Base-by-base conservation (phyloP, 1,140 invertebrate genomes). In the Hyles euphorbiae region DNA sequence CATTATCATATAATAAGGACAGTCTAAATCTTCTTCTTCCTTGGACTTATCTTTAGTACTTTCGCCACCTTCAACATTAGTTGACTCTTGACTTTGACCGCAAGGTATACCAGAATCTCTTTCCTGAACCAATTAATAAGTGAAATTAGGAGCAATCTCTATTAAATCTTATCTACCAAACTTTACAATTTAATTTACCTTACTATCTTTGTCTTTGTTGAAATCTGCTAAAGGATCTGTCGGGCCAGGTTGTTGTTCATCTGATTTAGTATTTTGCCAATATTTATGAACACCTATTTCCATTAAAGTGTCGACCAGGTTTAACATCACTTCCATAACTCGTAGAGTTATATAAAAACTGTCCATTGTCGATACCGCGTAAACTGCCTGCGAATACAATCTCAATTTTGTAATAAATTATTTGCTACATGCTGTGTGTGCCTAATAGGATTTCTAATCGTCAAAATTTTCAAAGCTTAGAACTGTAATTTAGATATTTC, bases 261-360 rank as follows among this genome's bases (percentile, higher is more conserved):
- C 70, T 34, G 66, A 53, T 55, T 64, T 59, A 53, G 81, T 72
- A 7, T 78, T 77, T 59, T 91, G 83, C 72, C 90, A 91, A 72
- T 90, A 90, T 68, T 94, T 94, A 55, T 96, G 88, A 5, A 98
- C 93, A 3, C 96, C 96, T 85, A 98, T 93, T 67, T 98, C 96
- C 77, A 98, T 92, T 0, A 99, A 80, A 0, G 97, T 91, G 75
- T 98, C 97, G 2, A 98, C 91, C 36, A 99, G 90, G 76, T 98
- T 98, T 0, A 99, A 83, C 61, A 98, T 94, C 3, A 95, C 94
- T 83, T 98, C 97, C 83, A 97, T 95, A 3, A 98, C 95, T 34
- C 96, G 91, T 3, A 97, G 86, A 0, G 96, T 95, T 72, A 95
- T 96, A 65, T 94, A 93, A 48, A 93, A 90, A 63, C 90, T 90